Conservation (phyloP, 2,113 vertebrate genomes). For the Macheiramphus alcinus region DNA sequence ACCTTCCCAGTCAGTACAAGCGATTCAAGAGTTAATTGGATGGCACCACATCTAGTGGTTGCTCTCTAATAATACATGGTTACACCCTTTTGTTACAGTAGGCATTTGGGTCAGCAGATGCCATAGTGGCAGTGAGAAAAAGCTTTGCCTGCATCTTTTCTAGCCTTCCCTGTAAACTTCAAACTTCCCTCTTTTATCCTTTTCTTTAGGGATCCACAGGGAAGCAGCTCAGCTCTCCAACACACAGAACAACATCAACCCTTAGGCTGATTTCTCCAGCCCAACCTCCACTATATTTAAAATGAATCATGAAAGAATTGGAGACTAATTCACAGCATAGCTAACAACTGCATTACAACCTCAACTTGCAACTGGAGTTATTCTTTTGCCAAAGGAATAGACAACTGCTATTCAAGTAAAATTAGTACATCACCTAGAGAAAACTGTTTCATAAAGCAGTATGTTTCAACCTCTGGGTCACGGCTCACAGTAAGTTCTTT, state of each 20-base stretch:
- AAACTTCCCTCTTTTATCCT: not conserved
- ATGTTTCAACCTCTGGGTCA: not conserved
- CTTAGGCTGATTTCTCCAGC: not conserved
- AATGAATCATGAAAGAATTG: not conserved
- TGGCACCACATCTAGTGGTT: not conserved
- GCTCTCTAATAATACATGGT: not conserved
- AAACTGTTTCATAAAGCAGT: not conserved
- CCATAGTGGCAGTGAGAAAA: not conserved
- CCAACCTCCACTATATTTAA: not conserved
- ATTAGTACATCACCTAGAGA: not conserved
- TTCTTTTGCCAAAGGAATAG: not conserved
- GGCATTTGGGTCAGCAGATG: not conserved
- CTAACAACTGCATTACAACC: not conserved
- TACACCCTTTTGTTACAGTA: not conserved
- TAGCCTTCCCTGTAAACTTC: not conserved
- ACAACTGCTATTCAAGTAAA: not conserved
- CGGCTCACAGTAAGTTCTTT: not conserved
- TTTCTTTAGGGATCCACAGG: not conserved
- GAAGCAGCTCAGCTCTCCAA: not conserved
- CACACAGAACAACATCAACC: not conserved
- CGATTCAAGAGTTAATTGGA: not conserved
- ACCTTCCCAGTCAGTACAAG: not conserved
- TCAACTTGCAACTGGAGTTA: not conserved
- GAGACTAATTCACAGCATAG: not conserved
- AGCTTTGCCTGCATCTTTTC: not conserved